Evolutionary conservation across 2,888 invertebrate species (phyloP), one percentile per base, ranked within the genome.

Genomic region (Amphipyra tragopoginis): DNA sequence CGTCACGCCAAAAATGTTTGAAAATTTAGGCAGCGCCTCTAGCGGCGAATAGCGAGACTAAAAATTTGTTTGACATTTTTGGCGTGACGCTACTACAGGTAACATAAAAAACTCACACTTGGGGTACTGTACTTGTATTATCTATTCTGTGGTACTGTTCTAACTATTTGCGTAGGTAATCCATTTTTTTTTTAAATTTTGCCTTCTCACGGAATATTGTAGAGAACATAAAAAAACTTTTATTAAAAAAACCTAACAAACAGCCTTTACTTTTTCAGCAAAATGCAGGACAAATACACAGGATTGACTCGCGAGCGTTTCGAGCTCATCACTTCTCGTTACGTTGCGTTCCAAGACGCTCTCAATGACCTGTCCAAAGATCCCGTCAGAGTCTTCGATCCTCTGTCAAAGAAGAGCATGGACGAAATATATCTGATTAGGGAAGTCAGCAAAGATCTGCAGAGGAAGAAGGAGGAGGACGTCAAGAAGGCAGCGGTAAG

Each of bases 401-500:
- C 85, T 0, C 51, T 93, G 0, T 5, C 68, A 0, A 34, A 78
- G n/a, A 79, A 77, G 13, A 68, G 73, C 1, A 0, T 87, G 0
- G 76, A 83, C 0, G 90, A 91, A 43, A 42, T 94, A 13, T 9
- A 69, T 0, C 75, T 93, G 7, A 90, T 90, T 8, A 84, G 93
- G 21, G 88, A 88, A 51, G 83, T 91, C 29, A 92, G 90, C 66
- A 65, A 43, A 26, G 80, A 84, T 0, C 60, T 93, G 52, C 89
- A 90, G 79, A 68, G 54, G 52, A 92, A 93, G 68, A 93, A 92
- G 36, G 84, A 87, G 0, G 91, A 92, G 0, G 92, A 93, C 1
- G 60, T 89, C 6, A 83, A 64, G 45, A 92, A 84, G 48, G 87
- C 84, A 0, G 82, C 80, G 59, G 87, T 87, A 52, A 81, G 80